Percentiles rank a stretch among this genome's conserved stretches.
phyloP scores from a whole-genome alignment of 2,113 vertebrate species.

The Oryzias curvinotus region DNA sequence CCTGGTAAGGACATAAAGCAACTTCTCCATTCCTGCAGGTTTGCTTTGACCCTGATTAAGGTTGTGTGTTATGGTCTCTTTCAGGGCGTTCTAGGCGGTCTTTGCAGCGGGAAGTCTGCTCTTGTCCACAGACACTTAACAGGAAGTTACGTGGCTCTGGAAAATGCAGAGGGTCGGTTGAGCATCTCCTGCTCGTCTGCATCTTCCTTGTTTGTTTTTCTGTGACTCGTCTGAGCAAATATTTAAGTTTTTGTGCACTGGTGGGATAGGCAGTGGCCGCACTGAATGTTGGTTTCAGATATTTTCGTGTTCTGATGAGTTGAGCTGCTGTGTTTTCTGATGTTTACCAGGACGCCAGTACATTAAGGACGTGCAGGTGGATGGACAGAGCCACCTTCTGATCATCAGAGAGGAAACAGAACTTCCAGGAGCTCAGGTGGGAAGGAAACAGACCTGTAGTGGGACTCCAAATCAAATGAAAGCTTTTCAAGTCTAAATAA shows the following conservation, averaged over 20 bases:
- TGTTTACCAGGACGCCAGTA: constrained; percentile 84
- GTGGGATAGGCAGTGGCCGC: neutral
- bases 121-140: constrained; percentile 93
- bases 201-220: neutral
- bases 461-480: neutral
- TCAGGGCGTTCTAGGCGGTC: constrained; percentile 88
- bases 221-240: neutral
- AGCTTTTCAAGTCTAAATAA: neutral
- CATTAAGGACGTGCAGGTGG: constrained; percentile 87
- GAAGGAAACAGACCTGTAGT: constrained; percentile 10
- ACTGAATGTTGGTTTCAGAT: neutral
- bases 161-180: constrained; percentile 86
- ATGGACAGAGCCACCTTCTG: constrained; percentile 84
- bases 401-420: constrained; percentile 92
- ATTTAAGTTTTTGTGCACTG: neutral
- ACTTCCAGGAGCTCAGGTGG: constrained; percentile 86
- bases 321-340: neutral
- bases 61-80: neutral
- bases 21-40: neutral
- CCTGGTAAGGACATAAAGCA: constrained; percentile 77
- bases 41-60: neutral
- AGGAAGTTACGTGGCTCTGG: constrained; percentile 87
- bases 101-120: constrained; percentile 89
- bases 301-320: neutral
- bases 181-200: neutral